These are phyloP conservation scores for Porites lutea DNA, from an alignment of 64 coral and sea anemone genomes.

Conservation along the genomic window DNA sequence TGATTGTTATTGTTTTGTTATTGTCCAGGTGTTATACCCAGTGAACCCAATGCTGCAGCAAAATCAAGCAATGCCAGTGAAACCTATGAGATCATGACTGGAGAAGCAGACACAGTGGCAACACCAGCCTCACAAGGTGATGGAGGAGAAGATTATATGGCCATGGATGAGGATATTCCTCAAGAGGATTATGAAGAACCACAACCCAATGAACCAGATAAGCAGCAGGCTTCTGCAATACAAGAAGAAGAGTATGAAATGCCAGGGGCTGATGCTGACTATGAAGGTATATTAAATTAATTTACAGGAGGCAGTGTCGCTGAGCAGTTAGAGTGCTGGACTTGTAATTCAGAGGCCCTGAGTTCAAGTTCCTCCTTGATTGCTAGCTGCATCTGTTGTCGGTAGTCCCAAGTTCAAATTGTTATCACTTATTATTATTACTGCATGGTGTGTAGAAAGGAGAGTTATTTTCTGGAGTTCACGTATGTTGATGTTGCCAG, in stretches of 20 bases:
- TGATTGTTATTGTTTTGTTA: too few relatives aligned
- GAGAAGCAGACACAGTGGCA: background rate
- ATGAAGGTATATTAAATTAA: background rate
- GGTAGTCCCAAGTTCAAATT: too few relatives aligned
- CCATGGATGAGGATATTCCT: background rate
- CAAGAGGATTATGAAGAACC: slow-evolving; percentile 63
- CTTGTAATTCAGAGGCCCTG: too few relatives aligned
- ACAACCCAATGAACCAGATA: background rate
- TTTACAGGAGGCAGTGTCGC: too few relatives aligned
- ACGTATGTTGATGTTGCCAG: too few relatives aligned
- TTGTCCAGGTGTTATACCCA: too few relatives aligned
- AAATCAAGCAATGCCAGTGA: background rate
- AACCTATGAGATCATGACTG: slow-evolving; percentile 33
- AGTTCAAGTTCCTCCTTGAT: too few relatives aligned
- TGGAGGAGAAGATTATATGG: background rate
- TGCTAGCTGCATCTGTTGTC: too few relatives aligned
- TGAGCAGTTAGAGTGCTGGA: too few relatives aligned
- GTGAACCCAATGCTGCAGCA: background rate
- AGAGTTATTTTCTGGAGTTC: too few relatives aligned
- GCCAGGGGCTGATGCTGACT: background rate
- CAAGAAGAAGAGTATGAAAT: slow-evolving; percentile 31
- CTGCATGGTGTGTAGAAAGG: too few relatives aligned
- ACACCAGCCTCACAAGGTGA: background rate
- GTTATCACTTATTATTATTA: too few relatives aligned
- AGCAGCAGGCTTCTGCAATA: background rate